Evolutionary conservation across 2,113 vertebrate genomes (phyloP).

Genomic region (Takifugu bimaculatus): DNA sequence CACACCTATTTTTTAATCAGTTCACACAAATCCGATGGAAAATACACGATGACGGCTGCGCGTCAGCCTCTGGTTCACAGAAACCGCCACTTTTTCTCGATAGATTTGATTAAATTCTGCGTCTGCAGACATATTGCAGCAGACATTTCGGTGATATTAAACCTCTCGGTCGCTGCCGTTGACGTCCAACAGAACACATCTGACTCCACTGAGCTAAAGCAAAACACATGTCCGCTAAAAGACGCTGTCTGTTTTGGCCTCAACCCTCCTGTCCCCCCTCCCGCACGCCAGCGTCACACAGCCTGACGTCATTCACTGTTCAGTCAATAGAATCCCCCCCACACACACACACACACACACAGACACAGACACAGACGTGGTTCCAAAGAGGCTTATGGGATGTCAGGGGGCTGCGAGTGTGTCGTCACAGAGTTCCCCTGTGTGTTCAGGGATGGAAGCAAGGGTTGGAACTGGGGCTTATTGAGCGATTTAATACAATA

Average conservation of each 20-base stretch:
- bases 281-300: too few relatives aligned
- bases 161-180: not conserved
- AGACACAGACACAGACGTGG: not conserved
- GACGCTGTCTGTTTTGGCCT: too few relatives aligned
- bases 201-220: constrained; percentile 5
- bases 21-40: too few relatives aligned
- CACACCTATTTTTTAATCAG: too few relatives aligned
- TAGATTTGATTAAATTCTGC: too few relatives aligned
- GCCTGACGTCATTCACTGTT: constrained; percentile 48
- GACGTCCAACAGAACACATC: not conserved
- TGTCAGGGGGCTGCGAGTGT: constrained; percentile 7
- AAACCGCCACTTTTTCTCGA: too few relatives aligned
- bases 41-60: too few relatives aligned
- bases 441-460: not conserved
- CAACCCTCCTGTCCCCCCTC: too few relatives aligned
- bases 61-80: too few relatives aligned
- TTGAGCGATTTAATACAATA: not conserved
- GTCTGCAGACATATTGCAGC: too few relatives aligned
- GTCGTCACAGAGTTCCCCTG: constrained; percentile 1
- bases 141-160: too few relatives aligned
- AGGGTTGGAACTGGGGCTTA: not conserved
- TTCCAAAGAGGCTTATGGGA: constrained; percentile 14
- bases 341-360: constrained; percentile 16
- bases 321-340: constrained; percentile 54
- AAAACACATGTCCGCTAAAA: constrained; percentile 1